Evolutionary conservation across 2,113 vertebrate species (phyloP).

Genomic region (Passer domesticus): DNA sequence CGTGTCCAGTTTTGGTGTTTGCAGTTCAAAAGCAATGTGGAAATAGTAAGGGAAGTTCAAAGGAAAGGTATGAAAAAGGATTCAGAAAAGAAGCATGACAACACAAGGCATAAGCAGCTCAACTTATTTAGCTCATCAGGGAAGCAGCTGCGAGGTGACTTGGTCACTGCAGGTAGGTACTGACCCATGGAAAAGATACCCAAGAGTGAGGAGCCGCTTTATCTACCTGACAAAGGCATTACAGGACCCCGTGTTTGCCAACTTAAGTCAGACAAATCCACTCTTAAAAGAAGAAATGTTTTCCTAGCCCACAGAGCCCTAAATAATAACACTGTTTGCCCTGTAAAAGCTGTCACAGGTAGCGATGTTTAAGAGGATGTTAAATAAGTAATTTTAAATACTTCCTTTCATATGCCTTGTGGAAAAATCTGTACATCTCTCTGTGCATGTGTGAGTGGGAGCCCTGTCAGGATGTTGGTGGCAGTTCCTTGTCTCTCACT

Average conservation of each 20-base stretch:
- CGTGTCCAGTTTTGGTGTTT: slow-evolving; percentile 10
- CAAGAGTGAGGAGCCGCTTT: not conserved
- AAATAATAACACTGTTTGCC: slow-evolving; percentile 18
- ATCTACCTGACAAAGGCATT: slow-evolving; percentile 14
- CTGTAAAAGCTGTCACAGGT: not conserved
- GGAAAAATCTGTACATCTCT: slow-evolving; percentile 1
- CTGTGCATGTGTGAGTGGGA: slow-evolving; percentile 25
- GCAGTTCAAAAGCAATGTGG: slow-evolving; percentile 26
- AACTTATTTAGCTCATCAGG: slow-evolving; percentile 23
- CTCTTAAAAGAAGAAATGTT: not conserved
- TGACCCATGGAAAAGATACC: slow-evolving; percentile 32
- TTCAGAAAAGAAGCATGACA: slow-evolving; percentile 32
- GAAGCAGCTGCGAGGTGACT: slow-evolving; percentile 9
- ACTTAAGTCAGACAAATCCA: slow-evolving; percentile 31
- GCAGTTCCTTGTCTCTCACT: not conserved
- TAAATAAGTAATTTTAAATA: slow-evolving; percentile 24
- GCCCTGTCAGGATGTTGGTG: not conserved
- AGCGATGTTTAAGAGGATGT: not conserved
- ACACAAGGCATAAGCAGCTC: slow-evolving; percentile 42
- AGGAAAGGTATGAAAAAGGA: slow-evolving; percentile 55
- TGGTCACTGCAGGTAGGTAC: not conserved
- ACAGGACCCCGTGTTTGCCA: not conserved
- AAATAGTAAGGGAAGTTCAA: slow-evolving; percentile 37
- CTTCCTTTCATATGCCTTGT: not conserved
- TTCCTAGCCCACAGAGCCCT: not conserved